Evolutionary conservation across 1,140 invertebrate species (phyloP), one percentile per base, ranked within the genome.

Genomic region (Ceratosolen solmsi): DNA sequence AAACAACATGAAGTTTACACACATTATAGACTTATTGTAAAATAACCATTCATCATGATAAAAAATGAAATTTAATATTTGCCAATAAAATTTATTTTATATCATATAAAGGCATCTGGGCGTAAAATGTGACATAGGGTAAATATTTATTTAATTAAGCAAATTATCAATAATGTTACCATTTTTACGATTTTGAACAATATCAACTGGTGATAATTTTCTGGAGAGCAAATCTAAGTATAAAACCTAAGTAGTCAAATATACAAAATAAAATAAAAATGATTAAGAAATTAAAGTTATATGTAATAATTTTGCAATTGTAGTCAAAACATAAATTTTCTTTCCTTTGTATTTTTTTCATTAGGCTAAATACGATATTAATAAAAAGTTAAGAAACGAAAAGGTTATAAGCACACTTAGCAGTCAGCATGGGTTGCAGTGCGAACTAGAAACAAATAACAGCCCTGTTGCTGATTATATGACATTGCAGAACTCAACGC

Each of bases 1-100:
- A 79, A 56, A 63, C 25, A 70, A 70, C 63, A 38, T 15, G 41
- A 54, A 56, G 22, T 79, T 79, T 70, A n/a, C 46, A 58, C 22
- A 71, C 36, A 54, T 78, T 78, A 17, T 54, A 49, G 60, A 77
- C 22, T 75, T n/a, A n/a, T n/a, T 51, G 72, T 56, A 74, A 74
- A 56, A 56, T 56, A 74, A 27, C 36, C 54, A 63, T 76, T 76
- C 63, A 76, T 76, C 73, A 60, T 36, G n/a, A 17, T 60, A 56
- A 74, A 38, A 73, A 56, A 58, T n/a, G 17, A 74, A 56, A 56
- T 36, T 74, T 74, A 36, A 54, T 56, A 56, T 58, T 54, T 49
- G 30, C 72, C 20, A 56, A 56, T 74, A 17, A 56, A 36, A 56
- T 74, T 74, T 74, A 74, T 58, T 56, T 63, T 63, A 25, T 15